Conservation (phyloP, 2,113 vertebrate species). For the Siphamia tubifer region DNA sequence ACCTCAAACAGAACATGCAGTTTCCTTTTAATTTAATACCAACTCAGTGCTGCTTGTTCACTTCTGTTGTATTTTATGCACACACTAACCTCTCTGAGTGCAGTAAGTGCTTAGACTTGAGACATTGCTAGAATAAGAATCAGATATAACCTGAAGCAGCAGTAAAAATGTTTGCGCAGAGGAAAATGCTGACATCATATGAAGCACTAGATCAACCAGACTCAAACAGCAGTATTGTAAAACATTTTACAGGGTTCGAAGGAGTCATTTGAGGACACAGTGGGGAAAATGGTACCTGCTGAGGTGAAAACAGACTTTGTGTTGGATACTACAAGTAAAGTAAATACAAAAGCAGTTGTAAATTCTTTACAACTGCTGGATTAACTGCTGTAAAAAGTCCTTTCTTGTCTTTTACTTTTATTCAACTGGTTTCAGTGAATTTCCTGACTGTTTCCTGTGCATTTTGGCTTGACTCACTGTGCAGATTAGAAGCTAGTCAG, state of each 20-base stretch:
- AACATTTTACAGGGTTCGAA: neutral
- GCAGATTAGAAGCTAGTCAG: conserved; percentile 44
- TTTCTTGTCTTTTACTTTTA: too few relatives aligned
- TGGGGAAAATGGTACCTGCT: neutral
- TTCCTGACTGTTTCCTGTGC: neutral
- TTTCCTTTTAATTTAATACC: too few relatives aligned
- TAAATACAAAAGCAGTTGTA: neutral
- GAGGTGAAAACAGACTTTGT: neutral
- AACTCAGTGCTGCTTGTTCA: too few relatives aligned
- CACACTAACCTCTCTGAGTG: neutral
- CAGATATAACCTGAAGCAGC: neutral
- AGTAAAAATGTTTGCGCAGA: neutral
- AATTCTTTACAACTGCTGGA: neutral
- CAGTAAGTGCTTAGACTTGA: neutral
- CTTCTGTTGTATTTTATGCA: neutral
- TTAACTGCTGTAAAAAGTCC: too few relatives aligned
- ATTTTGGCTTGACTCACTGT: neutral
- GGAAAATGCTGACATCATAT: conserved; percentile 9
- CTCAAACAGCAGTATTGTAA: neutral
- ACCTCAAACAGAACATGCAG: too few relatives aligned
- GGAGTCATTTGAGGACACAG: neutral
- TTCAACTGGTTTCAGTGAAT: neutral
- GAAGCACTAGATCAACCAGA: conserved; percentile 2
- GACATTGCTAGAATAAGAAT: neutral
- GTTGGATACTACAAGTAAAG: neutral